phyloP scores from a whole-genome alignment of 2,888 invertebrate genomes.

The Hirtodrosophila histrioides region DNA sequence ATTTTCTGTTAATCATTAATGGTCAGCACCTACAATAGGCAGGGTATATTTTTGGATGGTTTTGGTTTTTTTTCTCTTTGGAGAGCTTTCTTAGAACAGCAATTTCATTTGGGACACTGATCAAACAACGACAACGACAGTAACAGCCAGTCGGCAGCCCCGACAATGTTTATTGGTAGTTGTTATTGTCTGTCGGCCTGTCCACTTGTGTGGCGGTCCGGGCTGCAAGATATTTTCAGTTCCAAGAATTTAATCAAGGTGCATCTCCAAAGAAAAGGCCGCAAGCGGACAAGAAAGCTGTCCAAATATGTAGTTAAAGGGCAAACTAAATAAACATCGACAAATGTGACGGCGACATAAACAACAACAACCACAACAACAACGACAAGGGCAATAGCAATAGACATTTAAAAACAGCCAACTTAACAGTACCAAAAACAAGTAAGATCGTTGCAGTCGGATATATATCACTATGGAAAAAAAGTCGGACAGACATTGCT shows the following conservation, averaged over 20 bases:
- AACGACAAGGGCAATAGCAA: neutral
- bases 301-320: conserved; percentile 64
- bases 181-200: conserved; percentile 17
- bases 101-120: conserved; percentile 7
- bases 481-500: no score
- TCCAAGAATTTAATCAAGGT: conserved; percentile 73
- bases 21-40: conserved; percentile 19
- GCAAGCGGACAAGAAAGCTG: conserved; percentile 42
- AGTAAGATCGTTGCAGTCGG: no score
- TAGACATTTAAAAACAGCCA: no score
- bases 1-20: conserved; percentile 53
- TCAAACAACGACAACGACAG: conserved; percentile 16
- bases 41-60: no score
- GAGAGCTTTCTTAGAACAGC: conserved; percentile 12
- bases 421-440: no score
- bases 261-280: conserved; percentile 56
- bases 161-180: conserved; percentile 37
- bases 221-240: conserved; percentile 52
- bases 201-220: conserved; percentile 13
- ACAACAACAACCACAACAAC: conserved; percentile 22
- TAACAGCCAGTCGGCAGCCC: conserved; percentile 18
- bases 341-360: conserved; percentile 53
- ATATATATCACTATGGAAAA: no score
- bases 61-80: conserved; percentile 1
- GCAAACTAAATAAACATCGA: conserved; percentile 69